These are phyloP conservation scores for Callipepla californica DNA, from an alignment of 2,113 vertebrate species.

Conservation along the genomic window DNA sequence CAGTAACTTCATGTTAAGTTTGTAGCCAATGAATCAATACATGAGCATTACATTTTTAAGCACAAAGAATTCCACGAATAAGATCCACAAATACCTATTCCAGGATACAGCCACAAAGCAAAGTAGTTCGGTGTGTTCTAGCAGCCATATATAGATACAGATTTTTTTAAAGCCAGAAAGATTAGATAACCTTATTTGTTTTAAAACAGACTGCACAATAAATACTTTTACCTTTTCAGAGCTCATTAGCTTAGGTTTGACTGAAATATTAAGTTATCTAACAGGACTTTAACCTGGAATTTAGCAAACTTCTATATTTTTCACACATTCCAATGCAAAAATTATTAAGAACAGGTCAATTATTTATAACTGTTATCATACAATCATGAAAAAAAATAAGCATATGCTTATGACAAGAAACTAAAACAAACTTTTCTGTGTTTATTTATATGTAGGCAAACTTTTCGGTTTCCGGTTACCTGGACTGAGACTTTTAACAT, in stretches of 20 bases:
- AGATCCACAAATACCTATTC: background rate
- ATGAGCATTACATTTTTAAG: background rate
- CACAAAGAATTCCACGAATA: background rate
- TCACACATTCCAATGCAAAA: background rate
- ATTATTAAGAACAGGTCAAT: background rate
- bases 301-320: background rate
- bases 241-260: background rate
- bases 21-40: background rate
- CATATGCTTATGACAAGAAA: background rate
- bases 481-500: constrained; percentile 88
- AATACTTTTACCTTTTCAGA: background rate
- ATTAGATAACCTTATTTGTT: background rate
- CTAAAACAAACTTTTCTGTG: background rate
- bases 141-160: background rate
- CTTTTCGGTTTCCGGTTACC: constrained; percentile 94
- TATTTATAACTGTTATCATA: background rate
- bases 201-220: background rate
- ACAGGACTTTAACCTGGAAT: background rate
- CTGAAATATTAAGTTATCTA: background rate
- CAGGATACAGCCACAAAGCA: background rate
- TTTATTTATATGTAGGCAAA: constrained; percentile 80
- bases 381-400: background rate
- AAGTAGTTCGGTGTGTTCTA: background rate
- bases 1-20: background rate
- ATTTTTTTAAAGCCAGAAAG: constrained; percentile 30